These are phyloP conservation scores for Ichneumon xanthorius DNA, from an alignment of 2,888 invertebrate species.

Conservation along the genomic window DNA sequence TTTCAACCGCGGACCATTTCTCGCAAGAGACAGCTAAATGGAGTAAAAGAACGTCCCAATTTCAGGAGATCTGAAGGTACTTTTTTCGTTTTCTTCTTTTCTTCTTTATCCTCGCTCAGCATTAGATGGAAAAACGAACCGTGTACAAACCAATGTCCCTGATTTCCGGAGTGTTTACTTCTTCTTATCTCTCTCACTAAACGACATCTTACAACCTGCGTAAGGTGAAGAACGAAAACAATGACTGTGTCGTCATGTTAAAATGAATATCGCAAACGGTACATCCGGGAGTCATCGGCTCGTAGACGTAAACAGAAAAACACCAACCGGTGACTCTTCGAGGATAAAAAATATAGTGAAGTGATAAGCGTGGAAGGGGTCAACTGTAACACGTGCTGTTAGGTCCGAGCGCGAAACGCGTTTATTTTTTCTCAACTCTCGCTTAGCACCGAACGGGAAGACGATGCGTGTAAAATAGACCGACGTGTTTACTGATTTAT, in stretches of 20 bases:
- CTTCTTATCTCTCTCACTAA: slow-evolving; percentile 1
- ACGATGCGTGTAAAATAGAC: too few relatives aligned
- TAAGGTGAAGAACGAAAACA: background rate
- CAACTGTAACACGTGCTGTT: too few relatives aligned
- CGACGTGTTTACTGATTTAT: too few relatives aligned
- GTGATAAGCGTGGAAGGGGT: background rate
- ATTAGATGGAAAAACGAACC: background rate
- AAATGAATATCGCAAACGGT: background rate
- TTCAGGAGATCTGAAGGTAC: too few relatives aligned
- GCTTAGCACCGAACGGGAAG: background rate
- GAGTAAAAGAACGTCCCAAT: too few relatives aligned
- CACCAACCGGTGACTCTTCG: background rate
- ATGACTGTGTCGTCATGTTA: background rate
- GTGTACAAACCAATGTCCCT: background rate
- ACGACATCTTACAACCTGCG: background rate
- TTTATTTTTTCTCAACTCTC: too few relatives aligned
- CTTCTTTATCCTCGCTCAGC: background rate
- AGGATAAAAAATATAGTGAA: background rate
- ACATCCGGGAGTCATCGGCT: background rate
- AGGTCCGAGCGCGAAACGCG: too few relatives aligned
- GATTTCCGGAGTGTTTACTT: background rate
- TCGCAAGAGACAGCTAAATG: too few relatives aligned
- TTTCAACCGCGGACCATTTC: too few relatives aligned
- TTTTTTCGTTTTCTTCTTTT: too few relatives aligned
- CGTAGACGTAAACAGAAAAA: background rate